Evolutionary conservation across 2,888 invertebrate genomes (phyloP).

Genomic region (Temnothorax rugatulus): DNA sequence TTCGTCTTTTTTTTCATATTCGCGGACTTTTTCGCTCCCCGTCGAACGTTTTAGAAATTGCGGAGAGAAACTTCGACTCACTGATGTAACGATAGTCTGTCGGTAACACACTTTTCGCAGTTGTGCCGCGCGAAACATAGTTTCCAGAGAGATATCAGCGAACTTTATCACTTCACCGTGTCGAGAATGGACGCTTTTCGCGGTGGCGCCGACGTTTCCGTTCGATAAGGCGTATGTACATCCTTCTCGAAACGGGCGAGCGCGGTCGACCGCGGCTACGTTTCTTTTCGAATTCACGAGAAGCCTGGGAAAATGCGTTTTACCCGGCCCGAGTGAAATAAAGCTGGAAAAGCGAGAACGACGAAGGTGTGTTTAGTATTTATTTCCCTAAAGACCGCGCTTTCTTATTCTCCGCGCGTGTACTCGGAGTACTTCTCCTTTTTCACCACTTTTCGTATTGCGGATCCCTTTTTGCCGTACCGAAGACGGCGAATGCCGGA

Average conservation of each 20-base stretch:
- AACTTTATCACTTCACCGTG: constrained; percentile 55
- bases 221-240: constrained; percentile 36
- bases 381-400: constrained; percentile 71
- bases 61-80: constrained; percentile 54
- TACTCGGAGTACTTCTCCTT: constrained; percentile 32
- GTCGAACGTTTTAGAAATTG: constrained; percentile 47
- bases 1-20: constrained; percentile 5
- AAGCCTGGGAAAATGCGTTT: constrained; percentile 26
- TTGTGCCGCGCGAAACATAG: constrained; percentile 41
- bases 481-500: constrained; percentile 46
- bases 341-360: constrained; percentile 42
- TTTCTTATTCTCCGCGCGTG: constrained; percentile 36
- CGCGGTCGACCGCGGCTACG: constrained; percentile 28
- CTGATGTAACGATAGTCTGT: constrained; percentile 52
- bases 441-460: constrained; percentile 56
- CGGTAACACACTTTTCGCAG: constrained; percentile 44
- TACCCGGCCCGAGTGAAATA: constrained; percentile 49
- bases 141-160: constrained; percentile 55
- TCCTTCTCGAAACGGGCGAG: constrained; percentile 8
- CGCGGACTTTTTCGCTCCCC: constrained; percentile 20
- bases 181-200: constrained; percentile 40
- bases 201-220: constrained; percentile 43
- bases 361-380: constrained; percentile 69
- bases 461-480: constrained; percentile 44
- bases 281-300: constrained; percentile 36